phyloP scores from a whole-genome alignment of 2,797 vertebrate genomes.

The Tragelaphus oryx region DNA sequence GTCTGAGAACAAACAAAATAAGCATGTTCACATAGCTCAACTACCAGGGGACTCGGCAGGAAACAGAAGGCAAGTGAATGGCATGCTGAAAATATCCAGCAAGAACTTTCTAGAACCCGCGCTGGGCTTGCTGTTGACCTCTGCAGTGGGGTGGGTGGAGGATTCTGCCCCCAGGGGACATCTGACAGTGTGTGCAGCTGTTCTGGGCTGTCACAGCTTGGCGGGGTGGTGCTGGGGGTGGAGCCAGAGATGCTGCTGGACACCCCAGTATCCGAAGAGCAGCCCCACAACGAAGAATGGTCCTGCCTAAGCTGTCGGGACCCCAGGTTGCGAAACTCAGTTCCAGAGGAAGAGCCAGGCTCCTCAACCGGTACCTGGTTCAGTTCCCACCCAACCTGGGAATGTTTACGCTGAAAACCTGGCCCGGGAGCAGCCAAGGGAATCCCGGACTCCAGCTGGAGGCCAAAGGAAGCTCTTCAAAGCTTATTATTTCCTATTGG shows the following conservation, averaged over 20 bases:
- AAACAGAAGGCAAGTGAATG: slow-evolving; percentile 41
- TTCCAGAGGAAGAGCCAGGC: background rate
- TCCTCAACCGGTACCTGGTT: background rate
- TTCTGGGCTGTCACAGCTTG: background rate
- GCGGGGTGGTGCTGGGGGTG: background rate
- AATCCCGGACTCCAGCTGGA: background rate
- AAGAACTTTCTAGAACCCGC: background rate
- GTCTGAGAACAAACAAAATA: slow-evolving; percentile 47
- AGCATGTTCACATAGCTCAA: slow-evolving; percentile 62
- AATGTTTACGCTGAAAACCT: background rate
- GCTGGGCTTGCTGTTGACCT: background rate
- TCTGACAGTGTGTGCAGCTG: background rate
- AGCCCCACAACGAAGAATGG: background rate
- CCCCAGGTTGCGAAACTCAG: fast-evolving
- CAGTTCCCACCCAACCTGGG: background rate
- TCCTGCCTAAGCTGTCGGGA: background rate
- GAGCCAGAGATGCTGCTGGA: background rate
- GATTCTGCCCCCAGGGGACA: background rate
- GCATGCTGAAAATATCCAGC: slow-evolving; percentile 18
- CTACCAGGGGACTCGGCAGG: slow-evolving; percentile 47
- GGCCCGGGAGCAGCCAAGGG: background rate
- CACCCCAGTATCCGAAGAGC: background rate
- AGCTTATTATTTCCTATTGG: slow-evolving; percentile 45
- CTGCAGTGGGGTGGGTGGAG: too few species aligned
- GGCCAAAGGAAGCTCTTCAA: slow-evolving; percentile 37